Evolutionary conservation across 2,113 vertebrate genomes (phyloP).

Genomic region (Atractosteus spatula): DNA sequence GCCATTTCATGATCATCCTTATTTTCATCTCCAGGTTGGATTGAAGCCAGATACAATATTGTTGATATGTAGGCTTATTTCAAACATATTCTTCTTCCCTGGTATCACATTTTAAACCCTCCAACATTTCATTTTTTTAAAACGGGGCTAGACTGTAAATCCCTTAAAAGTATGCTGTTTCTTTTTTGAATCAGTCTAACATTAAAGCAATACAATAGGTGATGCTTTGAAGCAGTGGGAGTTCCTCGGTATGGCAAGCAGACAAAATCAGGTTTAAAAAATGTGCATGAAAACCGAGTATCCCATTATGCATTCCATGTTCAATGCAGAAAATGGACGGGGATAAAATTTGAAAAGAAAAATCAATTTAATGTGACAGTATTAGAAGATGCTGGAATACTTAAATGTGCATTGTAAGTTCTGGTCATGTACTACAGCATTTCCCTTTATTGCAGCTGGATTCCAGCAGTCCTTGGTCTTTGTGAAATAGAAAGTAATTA

Average conservation of each 20-base stretch:
- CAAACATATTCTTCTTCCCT: no score
- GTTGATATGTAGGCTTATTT: no score
- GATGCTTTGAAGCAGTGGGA: constrained; percentile 43
- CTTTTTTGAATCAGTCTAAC: constrained; percentile 40
- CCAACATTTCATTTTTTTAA: no score
- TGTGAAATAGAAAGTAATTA: constrained; percentile 50
- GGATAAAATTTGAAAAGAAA: constrained; percentile 38
- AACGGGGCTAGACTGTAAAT: no score
- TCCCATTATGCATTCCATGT: constrained; percentile 46
- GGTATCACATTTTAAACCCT: no score
- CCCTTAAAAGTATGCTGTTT: no score
- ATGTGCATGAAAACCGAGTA: constrained; percentile 1
- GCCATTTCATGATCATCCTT: no score
- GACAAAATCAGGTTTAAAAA: constrained; percentile 32
- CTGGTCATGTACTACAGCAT: constrained; percentile 34
- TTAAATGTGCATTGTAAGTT: constrained; percentile 33
- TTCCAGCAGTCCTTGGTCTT: constrained; percentile 41
- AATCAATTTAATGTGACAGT: constrained; percentile 33
- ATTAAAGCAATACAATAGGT: constrained; percentile 42
- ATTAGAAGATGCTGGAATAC: constrained; percentile 33
- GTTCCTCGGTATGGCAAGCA: constrained; percentile 33
- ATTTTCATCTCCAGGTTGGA: no score
- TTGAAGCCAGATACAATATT: no score
- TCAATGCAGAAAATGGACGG: constrained; percentile 36
- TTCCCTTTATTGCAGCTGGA: constrained; percentile 33